phyloP scores from a whole-genome alignment of 2,888 invertebrate genomes.

The Omphaloscelis lunosa region DNA sequence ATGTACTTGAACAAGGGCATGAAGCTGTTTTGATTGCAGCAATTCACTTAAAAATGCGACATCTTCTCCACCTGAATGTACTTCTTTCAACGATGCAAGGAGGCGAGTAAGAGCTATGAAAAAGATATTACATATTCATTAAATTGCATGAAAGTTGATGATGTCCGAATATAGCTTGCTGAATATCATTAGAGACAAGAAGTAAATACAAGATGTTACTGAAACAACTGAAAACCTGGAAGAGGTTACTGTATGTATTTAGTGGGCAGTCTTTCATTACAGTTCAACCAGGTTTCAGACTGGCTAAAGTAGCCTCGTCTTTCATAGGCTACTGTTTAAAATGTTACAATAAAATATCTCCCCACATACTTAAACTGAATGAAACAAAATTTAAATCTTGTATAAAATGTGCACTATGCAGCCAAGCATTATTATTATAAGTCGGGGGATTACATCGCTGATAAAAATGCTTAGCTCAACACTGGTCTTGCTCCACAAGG shows the following conservation, averaged over 20 bases:
- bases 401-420: background rate
- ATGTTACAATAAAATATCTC: background rate
- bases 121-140: conserved; percentile 23
- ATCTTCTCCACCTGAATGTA: conserved; percentile 95
- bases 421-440: no score
- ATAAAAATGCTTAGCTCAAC: background rate
- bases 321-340: background rate
- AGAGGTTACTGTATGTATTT: background rate
- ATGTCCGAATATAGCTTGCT: background rate
- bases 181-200: background rate
- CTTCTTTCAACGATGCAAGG: conserved; percentile 95
- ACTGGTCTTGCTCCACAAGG: background rate
- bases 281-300: background rate
- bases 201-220: background rate
- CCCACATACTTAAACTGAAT: background rate
- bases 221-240: background rate
- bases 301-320: background rate
- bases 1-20: conserved; percentile 97
- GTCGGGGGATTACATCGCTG: background rate
- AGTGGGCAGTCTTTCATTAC: background rate
- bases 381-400: background rate
- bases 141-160: background rate
- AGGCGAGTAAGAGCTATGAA: conserved; percentile 94
- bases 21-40: conserved; percentile 96
- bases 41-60: conserved; percentile 96